Base-by-base conservation (phyloP, 2,113 vertebrate species). In the Tenebrosternarchus preto region DNA sequence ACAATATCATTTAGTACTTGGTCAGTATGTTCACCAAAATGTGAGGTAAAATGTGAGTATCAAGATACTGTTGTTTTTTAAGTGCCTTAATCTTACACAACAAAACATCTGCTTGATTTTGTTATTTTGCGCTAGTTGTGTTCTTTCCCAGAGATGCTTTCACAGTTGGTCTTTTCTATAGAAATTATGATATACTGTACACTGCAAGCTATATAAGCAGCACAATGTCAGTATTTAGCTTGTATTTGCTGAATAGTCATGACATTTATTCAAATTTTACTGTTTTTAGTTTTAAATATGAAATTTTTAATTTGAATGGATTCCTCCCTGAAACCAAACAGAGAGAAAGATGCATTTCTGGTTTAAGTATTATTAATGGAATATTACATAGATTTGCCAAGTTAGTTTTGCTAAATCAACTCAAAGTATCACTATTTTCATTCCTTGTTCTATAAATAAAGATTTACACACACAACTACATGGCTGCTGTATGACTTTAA, bases 1-100 rank as follows among this genome's bases (percentile, higher is more conserved):
- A 36, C 16, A 24, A 2, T 50, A 71, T 70, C 15, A 19, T 33
- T 69, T 22, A 27, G 12, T 82, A 85, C 74, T 90, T 87, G 72
- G 76, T 83, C 59, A 60, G 27, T 69, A 76, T 86, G 72, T 88
- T 85, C 72, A 67, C 57, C 7, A 84, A 64, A 70, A 72, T 69
- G 55, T 77, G 56, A 29, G 70, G 56, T 22, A 79, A 15, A 78
- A 69, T 74, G n/a, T 76, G 77, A 74, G 46, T 20, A 73, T 17
- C 74, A 79, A 82, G 61, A 50, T 70, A 50, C 43, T 50, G 15
- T 50, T 50, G 43, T 50, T 56, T 70, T 82, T 77, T 74, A 68
- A 85, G 64, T 82, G 11, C 7, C 36, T 53, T 64, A 29, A 15
- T 71, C 15, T 27, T 25, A 79, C 22, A 72, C 36, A 24, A 36